Evolutionary conservation across 2,888 invertebrate species (phyloP), one percentile per base, ranked within the genome.

Genomic region (Xylophagus ater): DNA sequence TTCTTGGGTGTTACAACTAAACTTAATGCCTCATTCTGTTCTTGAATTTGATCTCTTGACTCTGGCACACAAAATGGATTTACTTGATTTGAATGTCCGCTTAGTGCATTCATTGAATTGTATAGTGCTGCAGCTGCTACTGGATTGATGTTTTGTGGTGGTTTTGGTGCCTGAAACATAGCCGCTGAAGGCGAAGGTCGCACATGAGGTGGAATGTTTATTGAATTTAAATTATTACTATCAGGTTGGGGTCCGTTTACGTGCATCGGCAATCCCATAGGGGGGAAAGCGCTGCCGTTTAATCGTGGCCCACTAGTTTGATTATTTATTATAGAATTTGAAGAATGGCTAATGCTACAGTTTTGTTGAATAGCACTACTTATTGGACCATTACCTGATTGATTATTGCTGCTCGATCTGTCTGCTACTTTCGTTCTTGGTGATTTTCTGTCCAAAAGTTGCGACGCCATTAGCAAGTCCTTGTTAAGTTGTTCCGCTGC

Each of bases 1-100:
- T 93, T 94, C 68, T 93, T 93, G 3, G 89, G 88, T 32, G 88
- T 86, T 51, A 94, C 90, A 42, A 96, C 93, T 53, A 94, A 73
- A 60, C 92, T 90, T 41, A 96, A 76, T 4, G 94, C 92, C 62
- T 93, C 93, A 63, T 88, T 88, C 63, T 90, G 89, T 61, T 90
- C 90, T 28, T 85, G 80, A 58, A 81, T 78, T 53, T 73, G 59
- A 68, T 81, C 73, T 50, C 77, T 55, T 40, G 68, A 65, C 50
- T 70, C 78, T 57, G 72, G 69, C 66, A 74, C 66, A 54, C 73
- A 74, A 58, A 75, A 76, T 14, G 73, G 73, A 49, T 58, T 59
- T 24, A 55, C 46, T 42, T 53, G 52, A 47, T 58, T 64, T 46
- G 67, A 63, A 43, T 56, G 54, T 12, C 66, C 67, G 53, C 68